Base-by-base conservation (phyloP, 2,113 vertebrate genomes). In the Mionectes macconnelli region DNA sequence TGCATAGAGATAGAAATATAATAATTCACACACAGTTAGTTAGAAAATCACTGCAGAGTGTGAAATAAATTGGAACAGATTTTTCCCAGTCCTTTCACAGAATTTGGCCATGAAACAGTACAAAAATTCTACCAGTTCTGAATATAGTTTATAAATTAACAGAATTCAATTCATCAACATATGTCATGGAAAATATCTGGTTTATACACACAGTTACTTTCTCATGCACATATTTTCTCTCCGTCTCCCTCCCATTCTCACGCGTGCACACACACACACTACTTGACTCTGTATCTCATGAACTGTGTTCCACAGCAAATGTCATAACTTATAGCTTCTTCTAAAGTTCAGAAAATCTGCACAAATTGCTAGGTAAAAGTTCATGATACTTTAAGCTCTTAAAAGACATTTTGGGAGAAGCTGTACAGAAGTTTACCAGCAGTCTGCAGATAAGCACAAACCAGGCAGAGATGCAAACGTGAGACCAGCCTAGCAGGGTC, bases 51-150 rank as follows among this genome's bases (percentile, higher is more conserved):
- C 79, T 94, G 91, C 74, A 79, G 91, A 93, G 64, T 14, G 2
- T 66, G 89, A 84, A 97, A 94, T 90, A 96, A 96, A 95, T 96
- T 84, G 64, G 73, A 95, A 92, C 85, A 94, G 86, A 92, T 92
- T 93, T 96, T 93, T 92, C 88, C 79, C 85, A 80, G 75, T 63
- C 75, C 67, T 94, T 94, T 86, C 35, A 55, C 19, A 90, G 68
- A 77, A 80, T 94, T 62, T 93, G 82, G 68, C 76, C 73, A 40
- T 42, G 90, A 84, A 95, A 77, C 75, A 70, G 33, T 73, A 39
- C 24, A 55, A 85, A 69, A 91, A 87, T 81, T 93, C 73, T 94
- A 94, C 83, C 73, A 90, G 44, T 49, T 92, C 76, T 87, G 92
- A 93, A 84, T 89, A 53, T 16, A 80, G 85, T 92, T 90, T 92